A percentile compares a stretch with the other conserved stretches of the same genome.
Conservation (phyloP, 2,888 invertebrate genomes). For the Drosophila mimica region DNA sequence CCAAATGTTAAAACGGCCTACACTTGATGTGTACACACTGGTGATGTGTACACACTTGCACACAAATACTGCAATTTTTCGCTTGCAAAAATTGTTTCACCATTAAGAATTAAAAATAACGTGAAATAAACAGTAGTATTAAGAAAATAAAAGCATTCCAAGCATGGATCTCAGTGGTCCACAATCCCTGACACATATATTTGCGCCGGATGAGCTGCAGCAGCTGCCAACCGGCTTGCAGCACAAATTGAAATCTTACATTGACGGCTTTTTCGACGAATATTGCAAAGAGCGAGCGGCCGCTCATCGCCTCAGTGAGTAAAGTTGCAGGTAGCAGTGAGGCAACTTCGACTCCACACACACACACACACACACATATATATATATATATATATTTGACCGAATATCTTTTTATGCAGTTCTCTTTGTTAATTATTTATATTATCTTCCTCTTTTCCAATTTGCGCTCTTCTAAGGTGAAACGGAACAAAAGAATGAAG, state of each 20-base stretch:
- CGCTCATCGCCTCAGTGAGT: slow-evolving; percentile 85
- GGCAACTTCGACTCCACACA: background rate
- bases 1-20: background rate
- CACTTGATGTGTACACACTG: slow-evolving; percentile 36
- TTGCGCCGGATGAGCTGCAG: slow-evolving; percentile 86
- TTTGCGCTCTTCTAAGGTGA: slow-evolving; percentile 56
- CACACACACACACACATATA: background rate
- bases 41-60: slow-evolving; percentile 49
- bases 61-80: slow-evolving; percentile 41
- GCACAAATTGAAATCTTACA: slow-evolving; percentile 88
- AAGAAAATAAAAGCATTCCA: slow-evolving; percentile 20
- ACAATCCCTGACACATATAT: slow-evolving; percentile 84
- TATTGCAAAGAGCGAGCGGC: slow-evolving; percentile 90
- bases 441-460: background rate
- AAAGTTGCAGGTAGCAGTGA: slow-evolving; percentile 6
- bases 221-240: slow-evolving; percentile 86
- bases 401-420: background rate
- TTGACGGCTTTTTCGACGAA: slow-evolving; percentile 89
- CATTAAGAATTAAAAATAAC: background rate
- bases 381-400: background rate
- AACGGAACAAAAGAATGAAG: slow-evolving; percentile 83
- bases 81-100: slow-evolving; percentile 14
- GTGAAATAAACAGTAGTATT: slow-evolving; percentile 2
- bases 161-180: slow-evolving; percentile 84
- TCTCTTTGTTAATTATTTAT: background rate